phyloP scores from a whole-genome alignment of 2,113 vertebrate genomes.

The Rhinolophus ferrumequinum region DNA sequence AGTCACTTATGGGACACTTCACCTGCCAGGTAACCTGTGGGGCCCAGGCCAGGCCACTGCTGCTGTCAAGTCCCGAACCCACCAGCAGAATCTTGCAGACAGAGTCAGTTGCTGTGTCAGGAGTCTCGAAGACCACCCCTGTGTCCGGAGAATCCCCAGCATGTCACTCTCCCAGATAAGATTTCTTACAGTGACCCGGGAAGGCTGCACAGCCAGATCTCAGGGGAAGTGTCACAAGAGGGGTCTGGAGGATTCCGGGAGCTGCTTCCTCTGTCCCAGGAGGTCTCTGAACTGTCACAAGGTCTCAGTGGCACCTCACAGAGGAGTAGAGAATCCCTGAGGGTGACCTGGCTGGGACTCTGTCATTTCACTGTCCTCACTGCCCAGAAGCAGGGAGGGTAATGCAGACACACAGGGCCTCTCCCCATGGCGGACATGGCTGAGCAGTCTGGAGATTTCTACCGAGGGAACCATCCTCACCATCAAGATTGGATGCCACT shows the following conservation, averaged over 20 bases:
- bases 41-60: slow-evolving; percentile 87
- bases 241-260: neutral
- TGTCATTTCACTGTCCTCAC: accelerated
- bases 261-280: neutral
- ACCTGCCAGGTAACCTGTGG: slow-evolving; percentile 91
- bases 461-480: neutral
- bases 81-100: slow-evolving; percentile 91
- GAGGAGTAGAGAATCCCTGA: neutral
- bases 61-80: slow-evolving; percentile 90
- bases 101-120: slow-evolving; percentile 79
- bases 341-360: no score
- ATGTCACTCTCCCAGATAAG: no score
- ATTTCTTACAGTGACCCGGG: neutral
- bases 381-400: neutral
- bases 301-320: no score
- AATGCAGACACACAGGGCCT: accelerated
- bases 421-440: accelerated
- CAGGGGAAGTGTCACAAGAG: neutral
- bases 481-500: no score
- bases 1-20: slow-evolving; percentile 86
- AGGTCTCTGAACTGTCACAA: neutral
- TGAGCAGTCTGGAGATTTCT: neutral
- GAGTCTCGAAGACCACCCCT: neutral
- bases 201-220: accelerated
- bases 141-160: neutral